Conservation (phyloP, 2,113 vertebrate species). For the Stercorarius parasiticus region DNA sequence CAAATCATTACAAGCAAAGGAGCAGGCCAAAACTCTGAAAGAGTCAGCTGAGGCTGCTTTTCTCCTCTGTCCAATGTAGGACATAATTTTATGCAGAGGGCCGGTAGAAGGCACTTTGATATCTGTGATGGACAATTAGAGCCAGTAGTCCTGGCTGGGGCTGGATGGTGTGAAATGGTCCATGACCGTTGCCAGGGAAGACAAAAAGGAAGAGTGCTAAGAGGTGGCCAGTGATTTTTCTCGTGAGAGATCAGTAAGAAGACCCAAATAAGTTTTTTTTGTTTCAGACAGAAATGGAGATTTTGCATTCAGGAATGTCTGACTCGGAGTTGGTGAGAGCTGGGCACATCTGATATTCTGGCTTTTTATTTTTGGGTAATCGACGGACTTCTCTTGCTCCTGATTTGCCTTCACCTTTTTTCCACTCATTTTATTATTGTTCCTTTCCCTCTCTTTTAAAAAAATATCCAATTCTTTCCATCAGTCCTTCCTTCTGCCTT, state of each 20-base stretch:
- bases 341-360: not conserved
- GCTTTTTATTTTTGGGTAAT: not conserved
- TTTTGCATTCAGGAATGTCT: not conserved
- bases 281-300: not conserved
- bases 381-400: not conserved
- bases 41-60: not conserved
- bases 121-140: not conserved
- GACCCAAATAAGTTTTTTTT: not conserved
- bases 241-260: not conserved
- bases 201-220: not conserved
- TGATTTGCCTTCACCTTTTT: not conserved
- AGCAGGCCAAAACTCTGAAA: not conserved
- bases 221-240: not conserved
- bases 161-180: not conserved
- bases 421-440: not conserved
- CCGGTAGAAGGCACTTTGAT: not conserved
- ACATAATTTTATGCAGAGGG: not conserved
- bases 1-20: not conserved
- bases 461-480: not conserved
- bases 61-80: not conserved
- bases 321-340: not conserved
- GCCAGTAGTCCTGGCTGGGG: not conserved
- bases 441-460: not conserved
- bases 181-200: not conserved
- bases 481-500: not conserved